These are phyloP conservation scores for Trochalopteron elliotii DNA, from an alignment of 2,113 vertebrate species.

Conservation along the genomic window DNA sequence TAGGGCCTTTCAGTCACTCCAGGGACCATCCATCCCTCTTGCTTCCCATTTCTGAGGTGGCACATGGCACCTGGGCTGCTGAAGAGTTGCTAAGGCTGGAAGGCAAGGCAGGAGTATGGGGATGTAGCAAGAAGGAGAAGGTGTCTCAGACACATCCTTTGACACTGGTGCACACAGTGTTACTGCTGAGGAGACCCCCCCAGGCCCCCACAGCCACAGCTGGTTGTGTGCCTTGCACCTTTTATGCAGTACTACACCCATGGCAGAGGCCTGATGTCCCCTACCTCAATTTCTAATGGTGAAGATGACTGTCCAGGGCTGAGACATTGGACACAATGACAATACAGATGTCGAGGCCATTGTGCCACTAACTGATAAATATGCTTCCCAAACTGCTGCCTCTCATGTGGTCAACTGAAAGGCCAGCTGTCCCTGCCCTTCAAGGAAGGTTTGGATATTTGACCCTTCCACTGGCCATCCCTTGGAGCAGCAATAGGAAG, in stretches of 20 bases:
- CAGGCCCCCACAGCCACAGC: neutral
- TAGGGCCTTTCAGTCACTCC: neutral
- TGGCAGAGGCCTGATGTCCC: accelerated
- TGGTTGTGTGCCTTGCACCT: neutral
- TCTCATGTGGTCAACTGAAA: neutral
- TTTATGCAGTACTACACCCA: too few species aligned
- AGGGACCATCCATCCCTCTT: neutral
- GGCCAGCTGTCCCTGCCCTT: neutral
- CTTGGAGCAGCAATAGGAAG: neutral
- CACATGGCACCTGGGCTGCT: neutral
- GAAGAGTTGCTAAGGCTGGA: neutral
- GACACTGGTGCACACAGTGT: neutral
- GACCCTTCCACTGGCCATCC: neutral
- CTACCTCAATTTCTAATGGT: accelerated
- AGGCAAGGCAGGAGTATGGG: neutral
- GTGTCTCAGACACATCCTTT: neutral
- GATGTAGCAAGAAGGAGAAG: neutral
- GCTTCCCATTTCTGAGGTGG: neutral
- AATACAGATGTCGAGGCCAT: neutral
- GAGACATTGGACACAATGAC: neutral
- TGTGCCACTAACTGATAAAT: neutral
- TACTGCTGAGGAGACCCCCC: neutral
- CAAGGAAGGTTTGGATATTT: neutral
- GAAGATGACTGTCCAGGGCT: neutral
- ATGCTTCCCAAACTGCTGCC: neutral